Base-by-base conservation (phyloP, 2,113 vertebrate species). In the Pandion haliaetus region DNA sequence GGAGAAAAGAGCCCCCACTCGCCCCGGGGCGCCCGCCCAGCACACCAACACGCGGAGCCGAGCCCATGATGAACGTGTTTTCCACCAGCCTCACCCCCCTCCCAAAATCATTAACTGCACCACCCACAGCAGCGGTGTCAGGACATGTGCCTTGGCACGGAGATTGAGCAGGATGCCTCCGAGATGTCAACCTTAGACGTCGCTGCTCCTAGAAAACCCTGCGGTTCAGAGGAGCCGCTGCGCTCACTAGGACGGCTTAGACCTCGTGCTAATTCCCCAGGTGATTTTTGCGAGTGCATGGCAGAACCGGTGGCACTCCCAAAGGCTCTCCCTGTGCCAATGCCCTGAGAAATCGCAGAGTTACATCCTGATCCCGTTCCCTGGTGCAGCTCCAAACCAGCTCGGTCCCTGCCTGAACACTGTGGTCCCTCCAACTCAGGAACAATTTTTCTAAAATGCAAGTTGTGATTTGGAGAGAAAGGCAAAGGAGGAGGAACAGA, bases 11-110 rank as follows among this genome's bases (percentile, higher is more conserved):
- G 50, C 34, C 45, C 4, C 6, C 3, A 2, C 24, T 23, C 3
- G 3, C 44, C 50, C 17, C 1, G 1, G 52, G 45, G 2, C 8
- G 5, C 38, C 42, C 9, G 8, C 59, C 66, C 26, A 1, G 21
- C 15, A 23, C 49, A 16, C 15, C 8, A 9, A 45, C 9, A 1
- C 0, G 0, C 4, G 0, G 70, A 80, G 84, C 49, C 0, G 1
- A 82, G 80, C 58, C 17, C 0, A 1, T 70, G 63, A 36, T 1
- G 18, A 87, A 91, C 1, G 4, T 4, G 71, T 57, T 23, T 12
- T n/a, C 42, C 74, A 54, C n/a, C 69, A 12, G 84, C 59, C 61
- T 58, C 81, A 4, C 7, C 49, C 15, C 58, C 5, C 36, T 80
- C 71, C 73, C 1, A 0, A 57, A 83, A 66, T 17, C 59, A 42